Evolutionary conservation across 2,888 invertebrate species (phyloP).

Genomic region (Galeopsomyia nigrocyanea): DNA sequence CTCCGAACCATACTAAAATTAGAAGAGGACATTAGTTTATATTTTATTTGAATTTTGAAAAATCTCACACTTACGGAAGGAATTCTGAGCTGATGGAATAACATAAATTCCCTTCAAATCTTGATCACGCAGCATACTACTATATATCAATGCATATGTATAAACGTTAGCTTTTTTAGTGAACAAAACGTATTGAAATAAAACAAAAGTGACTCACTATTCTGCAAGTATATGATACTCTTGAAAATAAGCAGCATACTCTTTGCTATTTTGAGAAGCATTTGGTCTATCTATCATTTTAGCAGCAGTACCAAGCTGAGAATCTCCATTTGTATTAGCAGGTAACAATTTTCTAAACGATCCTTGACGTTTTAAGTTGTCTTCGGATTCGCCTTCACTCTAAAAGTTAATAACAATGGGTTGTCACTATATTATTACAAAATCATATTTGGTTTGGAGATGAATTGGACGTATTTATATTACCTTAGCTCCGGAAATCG

Average conservation of each 20-base stretch:
- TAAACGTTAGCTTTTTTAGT: constrained; percentile 9
- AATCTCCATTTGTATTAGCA: constrained; percentile 69
- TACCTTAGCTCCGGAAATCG: constrained; percentile 47
- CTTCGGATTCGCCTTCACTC: constrained; percentile 61
- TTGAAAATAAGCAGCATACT: constrained; percentile 83
- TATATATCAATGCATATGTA: constrained; percentile 16
- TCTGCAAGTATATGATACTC: constrained; percentile 93
- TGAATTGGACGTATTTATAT: constrained; percentile 7
- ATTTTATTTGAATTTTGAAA: background rate
- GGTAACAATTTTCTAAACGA: constrained; percentile 74
- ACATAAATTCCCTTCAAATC: constrained; percentile 91
- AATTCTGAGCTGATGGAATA: constrained; percentile 89
- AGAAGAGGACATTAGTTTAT: background rate
- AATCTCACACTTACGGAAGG: constrained; percentile 77
- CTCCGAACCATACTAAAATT: constrained; percentile 87
- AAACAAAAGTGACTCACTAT: constrained; percentile 78
- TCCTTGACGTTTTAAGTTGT: constrained; percentile 71
- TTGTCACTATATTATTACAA: constrained; percentile 3
- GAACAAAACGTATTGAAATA: constrained; percentile 10
- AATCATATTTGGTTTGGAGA: constrained; percentile 13
- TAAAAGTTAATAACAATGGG: constrained; percentile 46
- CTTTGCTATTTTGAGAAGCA: constrained; percentile 72
- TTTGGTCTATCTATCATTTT: constrained; percentile 72
- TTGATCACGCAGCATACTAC: constrained; percentile 87
- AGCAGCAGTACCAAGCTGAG: constrained; percentile 74